Base-by-base conservation (phyloP, 2,888 invertebrate species). In the Ichneumon xanthorius region DNA sequence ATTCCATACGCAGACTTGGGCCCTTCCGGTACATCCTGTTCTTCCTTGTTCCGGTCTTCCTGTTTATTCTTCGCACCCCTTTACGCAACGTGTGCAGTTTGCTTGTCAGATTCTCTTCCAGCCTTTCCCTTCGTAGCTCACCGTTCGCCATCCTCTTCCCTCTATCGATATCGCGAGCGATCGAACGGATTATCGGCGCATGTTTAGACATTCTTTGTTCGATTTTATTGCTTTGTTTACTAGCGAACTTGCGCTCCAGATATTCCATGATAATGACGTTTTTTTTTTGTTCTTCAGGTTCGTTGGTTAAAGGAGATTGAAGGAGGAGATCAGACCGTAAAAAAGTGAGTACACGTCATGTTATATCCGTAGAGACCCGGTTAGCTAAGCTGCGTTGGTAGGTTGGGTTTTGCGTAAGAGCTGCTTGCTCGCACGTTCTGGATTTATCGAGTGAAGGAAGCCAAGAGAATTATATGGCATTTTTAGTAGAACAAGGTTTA, bases 71-170 rank as follows among this genome's bases (percentile, higher is more conserved):
- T 84, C 68, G 81, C 76, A 73, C 67, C 75, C 82, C 72, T 67
- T 30, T 76, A 80, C 80, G 45, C 82, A 79, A 77, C 79, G 73
- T 84, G 72, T 82, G 81, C 84, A 85, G 84, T 87, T 83, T 84
- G 80, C 58, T 65, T 68, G 65, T 65, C 80, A 71, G 22, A 72
- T 80, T 78, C 79, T 70, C 61, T 50, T 65, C 58, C 68, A 37
- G 22, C 58, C 9, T 26, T 26, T 14, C 11, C 53, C 45, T 40
- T 33, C 68, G 4, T 71, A 48, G 58, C 26, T 61, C 72, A 30
- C 22, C 50, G 45, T 48, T 48, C 40, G 40, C 70, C 33, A 53
- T 45, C 78, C 37, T 68, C 78, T 9, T 7, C 2, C 40, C 40
- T 9, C 37, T 9, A 1, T 37, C 40, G 40, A 40, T 9, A 40